Evolutionary conservation across 2,888 invertebrate species (phyloP), one percentile per base, ranked within the genome.

Genomic region (Podotricha telesiphe): DNA sequence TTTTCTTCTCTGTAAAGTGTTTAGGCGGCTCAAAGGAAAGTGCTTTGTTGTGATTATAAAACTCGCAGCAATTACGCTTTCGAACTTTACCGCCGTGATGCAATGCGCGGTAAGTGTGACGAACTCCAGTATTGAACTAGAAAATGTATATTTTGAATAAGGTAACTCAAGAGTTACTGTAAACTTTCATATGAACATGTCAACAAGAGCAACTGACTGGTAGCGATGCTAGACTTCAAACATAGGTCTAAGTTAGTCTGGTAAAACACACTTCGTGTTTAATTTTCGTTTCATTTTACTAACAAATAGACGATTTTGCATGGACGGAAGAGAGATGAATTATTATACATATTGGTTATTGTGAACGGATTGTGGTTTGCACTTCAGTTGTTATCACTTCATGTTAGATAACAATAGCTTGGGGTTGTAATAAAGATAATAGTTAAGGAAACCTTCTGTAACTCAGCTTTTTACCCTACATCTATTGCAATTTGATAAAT

Each of bases 11-110:
- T 65, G 74, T 74, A 75, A 72, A 76, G 68, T 76, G 77, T 81
- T 83, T 81, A 77, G 79, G 77, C 75, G 73, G 71, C 79, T 77
- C 75, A 76, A 55, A 84, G 81, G 89, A 90, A 90, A 90, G 89
- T 87, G 83, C 79, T 86, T 83, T 86, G 80, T 82, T 81, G 81
- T 81, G 86, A 82, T 84, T 85, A 82, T 84, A 85, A 84, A 82
- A 84, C 79, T 80, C 80, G 77, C 73, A 78, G 75, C 82, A 81
- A 88, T 88, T 85, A 85, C 86, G 82, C 89, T 91, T 90, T 91
- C 88, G 80, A 85, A 81, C 79, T 77, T 80, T 77, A 79, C 77
- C 69, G 70, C 73, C 79, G 81, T 91, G 88, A 90, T 83, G 90
- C 84, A 91, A 90, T 82, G 74, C 75, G 78, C 77, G 78, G 78